phyloP scores from a whole-genome alignment of 2,888 invertebrate species.

The Spilosoma lubricipeda region DNA sequence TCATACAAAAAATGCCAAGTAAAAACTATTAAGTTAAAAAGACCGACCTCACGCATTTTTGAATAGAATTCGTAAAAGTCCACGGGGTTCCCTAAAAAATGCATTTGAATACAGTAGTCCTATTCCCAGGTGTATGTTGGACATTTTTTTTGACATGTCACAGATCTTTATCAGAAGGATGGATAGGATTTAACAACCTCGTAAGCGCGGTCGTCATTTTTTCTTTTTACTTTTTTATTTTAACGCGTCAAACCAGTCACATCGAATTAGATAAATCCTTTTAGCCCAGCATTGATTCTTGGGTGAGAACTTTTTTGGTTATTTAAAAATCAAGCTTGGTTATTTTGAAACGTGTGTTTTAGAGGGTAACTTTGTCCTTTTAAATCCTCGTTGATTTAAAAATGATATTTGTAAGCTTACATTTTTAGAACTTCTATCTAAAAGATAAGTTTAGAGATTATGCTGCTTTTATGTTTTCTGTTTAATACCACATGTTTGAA shows the following conservation, averaged over 20 bases:
- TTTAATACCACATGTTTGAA: neutral
- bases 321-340: constrained; percentile 33
- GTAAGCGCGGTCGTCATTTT: constrained; percentile 78
- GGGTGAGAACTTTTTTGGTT: constrained; percentile 61
- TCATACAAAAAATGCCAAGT: constrained; percentile 63
- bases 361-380: constrained; percentile 17
- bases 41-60: constrained; percentile 73
- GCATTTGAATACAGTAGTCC: constrained; percentile 84
- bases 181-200: constrained; percentile 83
- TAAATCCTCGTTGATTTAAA: constrained; percentile 9
- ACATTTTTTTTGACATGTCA: constrained; percentile 77
- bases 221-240: constrained; percentile 67
- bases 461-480: neutral
- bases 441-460: neutral
- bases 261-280: constrained; percentile 83
- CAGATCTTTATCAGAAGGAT: constrained; percentile 82
- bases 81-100: constrained; percentile 69
- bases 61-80: constrained; percentile 74
- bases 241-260: constrained; percentile 78
- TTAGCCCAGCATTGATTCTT: constrained; percentile 74
- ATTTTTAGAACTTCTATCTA: neutral
- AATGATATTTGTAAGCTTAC: neutral
- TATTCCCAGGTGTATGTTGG: constrained; percentile 57
- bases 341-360: constrained; percentile 28
- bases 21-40: constrained; percentile 59